A percentile compares a stretch with the other conserved stretches of the same genome.
Evolutionary conservation across 2,888 invertebrate genomes (phyloP).

Genomic region (Drosophila melanocephala): DNA sequence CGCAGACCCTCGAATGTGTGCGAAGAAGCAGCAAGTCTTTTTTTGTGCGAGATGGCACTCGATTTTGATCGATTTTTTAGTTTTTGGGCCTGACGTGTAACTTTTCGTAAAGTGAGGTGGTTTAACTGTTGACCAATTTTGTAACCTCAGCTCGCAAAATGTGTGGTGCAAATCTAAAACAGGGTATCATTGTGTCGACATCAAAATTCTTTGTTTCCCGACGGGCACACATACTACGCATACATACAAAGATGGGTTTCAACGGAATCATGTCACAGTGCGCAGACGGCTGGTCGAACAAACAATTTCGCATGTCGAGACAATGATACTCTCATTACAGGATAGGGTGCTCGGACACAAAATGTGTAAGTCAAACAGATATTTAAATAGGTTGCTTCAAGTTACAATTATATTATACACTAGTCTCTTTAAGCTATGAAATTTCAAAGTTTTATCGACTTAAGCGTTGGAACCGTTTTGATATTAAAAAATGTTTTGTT

Average conservation of each 20-base stretch:
- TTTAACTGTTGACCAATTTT: neutral
- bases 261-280: neutral
- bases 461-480: neutral
- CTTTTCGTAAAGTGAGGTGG: neutral
- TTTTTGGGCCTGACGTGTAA: too few relatives aligned
- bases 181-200: neutral
- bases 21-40: neutral
- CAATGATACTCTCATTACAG: constrained; percentile 28
- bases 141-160: neutral
- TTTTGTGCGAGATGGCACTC: too few relatives aligned
- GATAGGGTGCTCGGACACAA: neutral
- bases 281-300: too few relatives aligned
- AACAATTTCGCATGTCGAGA: constrained; percentile 20
- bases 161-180: neutral
- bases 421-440: neutral
- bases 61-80: too few relatives aligned
- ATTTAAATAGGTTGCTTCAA: neutral
- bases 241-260: neutral
- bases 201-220: neutral
- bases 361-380: neutral
- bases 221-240: too few relatives aligned
- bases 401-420: neutral
- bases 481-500: neutral
- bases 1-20: neutral
- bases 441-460: neutral